phyloP scores from a whole-genome alignment of 2,113 vertebrate species.

The Alexandromys fortis region DNA sequence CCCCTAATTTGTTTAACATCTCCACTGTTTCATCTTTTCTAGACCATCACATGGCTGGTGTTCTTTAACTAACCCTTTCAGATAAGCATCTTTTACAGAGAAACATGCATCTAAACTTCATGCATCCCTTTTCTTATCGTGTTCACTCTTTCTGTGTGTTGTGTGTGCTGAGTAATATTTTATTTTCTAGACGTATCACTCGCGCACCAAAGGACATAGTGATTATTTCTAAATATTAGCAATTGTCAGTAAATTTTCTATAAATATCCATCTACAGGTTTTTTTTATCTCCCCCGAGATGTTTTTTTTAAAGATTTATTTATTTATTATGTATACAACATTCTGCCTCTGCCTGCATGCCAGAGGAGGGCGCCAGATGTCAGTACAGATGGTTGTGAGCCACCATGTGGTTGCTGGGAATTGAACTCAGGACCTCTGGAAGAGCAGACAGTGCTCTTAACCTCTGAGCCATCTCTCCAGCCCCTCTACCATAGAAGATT shows the following conservation, averaged over 20 bases:
- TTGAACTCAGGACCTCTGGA: too few relatives aligned
- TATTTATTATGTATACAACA: too few relatives aligned
- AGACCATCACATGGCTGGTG: not conserved
- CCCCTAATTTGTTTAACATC: not conserved
- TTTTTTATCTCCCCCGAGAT: not conserved
- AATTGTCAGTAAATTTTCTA: not conserved
- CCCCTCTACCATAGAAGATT: too few relatives aligned
- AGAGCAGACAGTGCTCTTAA: too few relatives aligned
- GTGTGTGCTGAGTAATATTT: not conserved
- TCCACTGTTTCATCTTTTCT: not conserved
- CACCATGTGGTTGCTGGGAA: too few relatives aligned
- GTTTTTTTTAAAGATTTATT: too few relatives aligned
- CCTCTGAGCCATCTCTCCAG: too few relatives aligned
- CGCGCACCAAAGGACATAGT: not conserved
- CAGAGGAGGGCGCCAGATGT: too few relatives aligned
- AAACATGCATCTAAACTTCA: not conserved
- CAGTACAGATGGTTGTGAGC: too few relatives aligned
- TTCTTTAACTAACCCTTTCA: not conserved
- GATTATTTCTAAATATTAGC: not conserved
- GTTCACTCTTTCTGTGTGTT: not conserved
- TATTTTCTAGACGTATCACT: not conserved
- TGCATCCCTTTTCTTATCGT: not conserved
- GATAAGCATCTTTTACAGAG: not conserved
- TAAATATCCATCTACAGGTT: not conserved
- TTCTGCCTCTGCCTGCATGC: too few relatives aligned